Conservation (phyloP, 2,797 vertebrate genomes). For the Paramormyrops hopkinsi region DNA sequence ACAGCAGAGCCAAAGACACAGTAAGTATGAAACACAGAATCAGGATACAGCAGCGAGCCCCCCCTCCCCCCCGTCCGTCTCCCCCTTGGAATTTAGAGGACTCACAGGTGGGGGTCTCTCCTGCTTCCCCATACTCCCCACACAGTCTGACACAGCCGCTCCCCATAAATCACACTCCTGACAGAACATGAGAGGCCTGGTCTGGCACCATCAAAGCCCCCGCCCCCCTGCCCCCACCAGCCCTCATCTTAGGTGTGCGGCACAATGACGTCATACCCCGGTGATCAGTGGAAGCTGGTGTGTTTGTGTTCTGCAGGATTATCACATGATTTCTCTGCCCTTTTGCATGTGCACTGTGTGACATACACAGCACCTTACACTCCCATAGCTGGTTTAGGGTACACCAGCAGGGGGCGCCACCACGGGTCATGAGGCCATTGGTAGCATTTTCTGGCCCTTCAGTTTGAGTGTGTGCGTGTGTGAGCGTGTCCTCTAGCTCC, state of each 20-base stretch:
- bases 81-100: background rate
- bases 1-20: background rate
- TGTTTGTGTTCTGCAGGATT: background rate
- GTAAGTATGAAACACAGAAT: background rate
- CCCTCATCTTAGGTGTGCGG: background rate
- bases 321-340: background rate
- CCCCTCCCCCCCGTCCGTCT: background rate
- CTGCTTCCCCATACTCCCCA: conserved; percentile 30
- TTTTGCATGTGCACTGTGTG: background rate
- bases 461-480: background rate
- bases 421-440: background rate
- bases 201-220: conserved; percentile 13
- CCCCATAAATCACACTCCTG: conserved; percentile 38
- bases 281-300: background rate
- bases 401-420: background rate
- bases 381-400: background rate
- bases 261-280: conserved; percentile 32
- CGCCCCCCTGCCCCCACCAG: background rate
- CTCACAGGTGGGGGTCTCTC: conserved; percentile 29
- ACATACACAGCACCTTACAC: background rate
- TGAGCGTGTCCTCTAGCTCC: background rate
- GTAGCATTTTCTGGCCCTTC: background rate
- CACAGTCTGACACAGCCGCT: conserved; percentile 37
- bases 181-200: conserved; percentile 27
- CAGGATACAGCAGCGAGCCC: background rate